Base-by-base conservation (phyloP, 2,113 vertebrate genomes). In the Perccottus glenii region DNA sequence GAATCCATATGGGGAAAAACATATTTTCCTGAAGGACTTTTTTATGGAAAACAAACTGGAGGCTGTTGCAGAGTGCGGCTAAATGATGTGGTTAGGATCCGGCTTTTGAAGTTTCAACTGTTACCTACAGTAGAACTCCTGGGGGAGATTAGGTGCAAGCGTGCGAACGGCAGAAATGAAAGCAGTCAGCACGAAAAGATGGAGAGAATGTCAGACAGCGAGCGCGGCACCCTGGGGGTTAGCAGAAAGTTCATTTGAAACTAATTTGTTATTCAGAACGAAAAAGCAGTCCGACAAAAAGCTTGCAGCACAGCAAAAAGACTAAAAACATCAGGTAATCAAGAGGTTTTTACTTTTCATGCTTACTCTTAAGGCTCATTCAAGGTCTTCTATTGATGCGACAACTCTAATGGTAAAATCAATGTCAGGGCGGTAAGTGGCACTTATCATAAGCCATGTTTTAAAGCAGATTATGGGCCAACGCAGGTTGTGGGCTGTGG, bases 391-490 rank as follows among this genome's bases (percentile, higher is more conserved):
- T 81, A 77, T 78, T 52, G 74, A 83, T 51, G 73, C 12, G 11
- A 51, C 44, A 9, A 60, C 38, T 65, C 78, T 91, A 86, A 92
- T 89, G 83, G 83, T 65, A 57, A 85, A 90, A 91, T 93, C 90
- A 67, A 91, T 92, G 77, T 43, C 1, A 45, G 33, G 52, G 77
- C 86, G 82, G 83, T 86, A 89, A 83, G 86, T 80, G 75, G 69
- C 86, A 86, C 83, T 91, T 84, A 90, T 86, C 85, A 88, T 89
- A 89, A 86, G 73, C 75, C 72, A 75, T 86, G 83, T 81, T 74
- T 84, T 73, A 80, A 88, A 92, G 80, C 65, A 84, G 88, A 87
- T 92, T 90, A 90, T 68, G 67, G 75, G 81, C 76, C 44, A 65
- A 85, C 78, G 87, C 78, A 75, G 53, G 60, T 68, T 70, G 71